These are phyloP conservation scores for Aphodius sticticus DNA, from an alignment of 2,888 invertebrate genomes.

Conservation along the genomic window DNA sequence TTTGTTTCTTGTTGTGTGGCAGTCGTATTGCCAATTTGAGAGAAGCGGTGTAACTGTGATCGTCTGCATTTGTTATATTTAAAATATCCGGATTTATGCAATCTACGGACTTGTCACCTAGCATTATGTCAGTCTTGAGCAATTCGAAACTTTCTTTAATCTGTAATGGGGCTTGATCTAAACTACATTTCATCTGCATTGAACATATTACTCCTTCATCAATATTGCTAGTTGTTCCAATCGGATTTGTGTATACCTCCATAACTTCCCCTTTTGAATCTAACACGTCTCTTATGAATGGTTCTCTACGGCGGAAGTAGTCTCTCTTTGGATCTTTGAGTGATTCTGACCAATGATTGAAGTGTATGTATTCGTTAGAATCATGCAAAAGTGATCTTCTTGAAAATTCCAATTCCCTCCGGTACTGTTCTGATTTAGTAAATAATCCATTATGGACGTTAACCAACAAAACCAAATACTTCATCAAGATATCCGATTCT, in stretches of 20 bases:
- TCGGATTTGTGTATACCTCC: slow-evolving; percentile 29
- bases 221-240: not conserved
- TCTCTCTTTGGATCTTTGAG: slow-evolving; percentile 26
- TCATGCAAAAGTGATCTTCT: slow-evolving; percentile 27
- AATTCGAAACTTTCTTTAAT: slow-evolving; percentile 31
- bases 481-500: slow-evolving; percentile 35
- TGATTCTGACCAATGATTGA: slow-evolving; percentile 31
- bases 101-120: slow-evolving; percentile 32
- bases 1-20: slow-evolving; percentile 34
- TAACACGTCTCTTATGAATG: slow-evolving; percentile 31
- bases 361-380: slow-evolving; percentile 22
- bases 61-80: not conserved
- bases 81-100: slow-evolving; percentile 18
- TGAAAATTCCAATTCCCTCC: slow-evolving; percentile 36
- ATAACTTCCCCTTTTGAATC: slow-evolving; percentile 30
- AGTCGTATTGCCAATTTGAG: slow-evolving; percentile 33
- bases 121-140: slow-evolving; percentile 29
- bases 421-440: slow-evolving; percentile 36
- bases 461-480: slow-evolving; percentile 34
- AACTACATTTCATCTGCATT: slow-evolving; percentile 33
- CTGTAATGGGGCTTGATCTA: slow-evolving; percentile 34
- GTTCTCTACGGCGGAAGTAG: slow-evolving; percentile 20
- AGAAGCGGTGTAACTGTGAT: slow-evolving; percentile 24
- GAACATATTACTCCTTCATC: slow-evolving; percentile 31
- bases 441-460: slow-evolving; percentile 36